Evolutionary conservation across 2,797 vertebrate genomes (phyloP).

Genomic region (Tokudaia muenninki): DNA sequence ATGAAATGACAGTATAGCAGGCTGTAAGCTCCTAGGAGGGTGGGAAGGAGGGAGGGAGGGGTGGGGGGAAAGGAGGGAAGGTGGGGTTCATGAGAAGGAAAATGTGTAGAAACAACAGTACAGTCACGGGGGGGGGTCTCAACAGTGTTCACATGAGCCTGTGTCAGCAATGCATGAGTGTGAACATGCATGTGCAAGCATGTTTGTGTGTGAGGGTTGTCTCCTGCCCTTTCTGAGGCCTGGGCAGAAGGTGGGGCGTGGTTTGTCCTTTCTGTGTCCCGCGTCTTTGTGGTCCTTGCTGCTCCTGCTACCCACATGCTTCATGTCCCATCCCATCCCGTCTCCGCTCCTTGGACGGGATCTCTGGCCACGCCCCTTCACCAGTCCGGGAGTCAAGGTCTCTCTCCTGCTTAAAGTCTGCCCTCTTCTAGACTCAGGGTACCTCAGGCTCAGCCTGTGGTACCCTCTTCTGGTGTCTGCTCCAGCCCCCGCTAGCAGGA

Average conservation of each 20-base stretch:
- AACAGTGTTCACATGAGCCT: neutral
- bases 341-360: neutral
- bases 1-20: neutral
- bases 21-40: neutral
- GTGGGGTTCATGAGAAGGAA: neutral
- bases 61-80: neutral
- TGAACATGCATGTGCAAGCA: neutral
- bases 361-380: neutral
- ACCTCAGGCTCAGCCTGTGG: neutral
- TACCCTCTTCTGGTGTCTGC: neutral
- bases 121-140: neutral
- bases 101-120: neutral
- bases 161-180: neutral
- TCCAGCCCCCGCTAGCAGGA: too few species aligned
- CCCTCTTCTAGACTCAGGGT: too few species aligned
- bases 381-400: neutral
- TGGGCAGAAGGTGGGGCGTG: too few species aligned
- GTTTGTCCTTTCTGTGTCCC: neutral
- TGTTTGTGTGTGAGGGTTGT: neutral
- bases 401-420: neutral
- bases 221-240: neutral
- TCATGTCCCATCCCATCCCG: too few species aligned
- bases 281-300: too few species aligned
- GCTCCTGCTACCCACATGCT: fast-evolving
- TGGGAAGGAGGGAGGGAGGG: neutral